These are phyloP conservation scores for Temnothorax nylanderi DNA, from an alignment of 1,140 invertebrate species.

Conservation along the genomic window DNA sequence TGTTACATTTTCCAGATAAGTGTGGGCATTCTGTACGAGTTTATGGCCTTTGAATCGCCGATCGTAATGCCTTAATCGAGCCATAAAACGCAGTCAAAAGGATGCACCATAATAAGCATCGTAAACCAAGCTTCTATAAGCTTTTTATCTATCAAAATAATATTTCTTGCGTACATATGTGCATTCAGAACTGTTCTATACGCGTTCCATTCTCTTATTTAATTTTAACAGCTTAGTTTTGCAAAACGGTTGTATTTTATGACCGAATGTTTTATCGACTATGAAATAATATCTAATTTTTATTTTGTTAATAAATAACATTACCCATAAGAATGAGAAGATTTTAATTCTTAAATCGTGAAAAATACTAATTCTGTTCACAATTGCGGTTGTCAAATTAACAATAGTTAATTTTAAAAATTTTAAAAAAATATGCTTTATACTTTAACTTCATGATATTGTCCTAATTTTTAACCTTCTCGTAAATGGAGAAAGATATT, in stretches of 20 bases:
- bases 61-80: constrained; percentile 29
- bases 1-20: not conserved
- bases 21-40: not conserved
- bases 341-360: not conserved
- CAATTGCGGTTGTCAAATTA: too few species aligned
- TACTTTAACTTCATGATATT: not conserved
- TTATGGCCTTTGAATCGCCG: constrained; percentile 16
- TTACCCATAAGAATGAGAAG: not conserved
- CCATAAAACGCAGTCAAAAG: constrained; percentile 13
- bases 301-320: not conserved
- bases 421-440: not conserved
- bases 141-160: not conserved
- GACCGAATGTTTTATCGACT: not conserved
- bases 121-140: constrained; percentile 16
- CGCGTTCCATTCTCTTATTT: not conserved
- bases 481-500: not conserved
- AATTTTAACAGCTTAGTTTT: not conserved
- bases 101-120: constrained; percentile 21
- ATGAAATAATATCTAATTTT: not conserved
- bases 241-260: not conserved
- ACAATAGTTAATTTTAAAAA: not conserved
- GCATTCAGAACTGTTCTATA: not conserved
- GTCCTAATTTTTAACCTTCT: not conserved
- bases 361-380: not conserved
- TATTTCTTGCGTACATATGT: not conserved